Base-by-base conservation (phyloP, 1,140 invertebrate species). In the Anastatus disparis region DNA sequence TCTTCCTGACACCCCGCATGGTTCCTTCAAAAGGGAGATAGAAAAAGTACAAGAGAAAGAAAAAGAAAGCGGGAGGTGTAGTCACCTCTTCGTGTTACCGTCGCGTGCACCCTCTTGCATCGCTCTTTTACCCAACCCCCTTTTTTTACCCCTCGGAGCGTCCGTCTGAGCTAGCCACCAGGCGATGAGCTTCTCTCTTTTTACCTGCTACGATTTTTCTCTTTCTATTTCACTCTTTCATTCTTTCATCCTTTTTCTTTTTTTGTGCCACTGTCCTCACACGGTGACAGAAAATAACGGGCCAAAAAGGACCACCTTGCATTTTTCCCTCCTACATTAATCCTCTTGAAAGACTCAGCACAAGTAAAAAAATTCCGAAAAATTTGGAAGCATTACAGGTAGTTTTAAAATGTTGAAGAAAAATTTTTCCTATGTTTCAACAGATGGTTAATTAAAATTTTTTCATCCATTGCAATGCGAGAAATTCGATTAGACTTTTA, bases 81-180 rank as follows among this genome's bases (percentile, higher is more conserved):
- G 31, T 72, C 64, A 61, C 70, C 53, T 66, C 63, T 59, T 55
- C 55, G 15, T 42, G 35, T 38, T 35, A 9, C 50, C 64, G 29
- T 70, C 74, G 70, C 77, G 72, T 79, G 75, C 78, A 79, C 77
- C 78, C 75, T 76, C 78, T 76, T 80, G 76, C 76, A 78, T 78
- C 74, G 75, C 72, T 59, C 58, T 63, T 48, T 52, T 69, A 71
- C 42, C 64, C 50, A 27, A 67, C 35, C 53, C 40, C 76, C 76
- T 63, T 53, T 69, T 55, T 31, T 24, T 58, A 58, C 67, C 58
- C n/a, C n/a, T 53, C 48, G 17, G 26, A 17, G 48, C 35, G 59
- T 55, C 40, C 50, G 56, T 55, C 67, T 63, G 35, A 69, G 56
- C 56, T 69, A 61, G 66, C 66, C 66, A 69, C 66, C 56, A 52